Evolutionary conservation across 2,797 vertebrate species (phyloP).

Genomic region (Atherinosoma microstoma): DNA sequence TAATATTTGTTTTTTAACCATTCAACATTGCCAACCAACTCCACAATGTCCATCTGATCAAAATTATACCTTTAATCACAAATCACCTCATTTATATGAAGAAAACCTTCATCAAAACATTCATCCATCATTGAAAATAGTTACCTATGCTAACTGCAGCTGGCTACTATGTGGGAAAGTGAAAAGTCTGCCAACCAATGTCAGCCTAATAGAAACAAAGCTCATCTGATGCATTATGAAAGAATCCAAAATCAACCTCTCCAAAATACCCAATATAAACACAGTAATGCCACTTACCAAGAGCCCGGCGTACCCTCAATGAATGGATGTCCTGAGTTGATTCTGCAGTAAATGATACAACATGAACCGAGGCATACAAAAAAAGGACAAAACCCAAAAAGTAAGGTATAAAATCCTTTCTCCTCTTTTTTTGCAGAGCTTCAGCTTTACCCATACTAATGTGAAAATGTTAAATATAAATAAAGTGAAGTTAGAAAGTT

Average conservation of each 20-base stretch:
- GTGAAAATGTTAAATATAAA: constrained; percentile 8
- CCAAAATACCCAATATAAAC: not conserved
- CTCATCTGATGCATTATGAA: not conserved
- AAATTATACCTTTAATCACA: not conserved
- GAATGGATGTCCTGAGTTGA: constrained; percentile 35
- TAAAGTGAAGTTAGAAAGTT: constrained; percentile 5
- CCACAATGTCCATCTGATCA: not conserved
- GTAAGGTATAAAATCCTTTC: constrained; percentile 78
- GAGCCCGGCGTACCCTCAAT: constrained; percentile 74
- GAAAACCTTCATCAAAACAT: not conserved
- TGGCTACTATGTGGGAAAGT: not conserved
- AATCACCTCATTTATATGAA: not conserved
- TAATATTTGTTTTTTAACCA: not conserved
- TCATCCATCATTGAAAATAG: not conserved
- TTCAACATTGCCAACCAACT: not conserved
- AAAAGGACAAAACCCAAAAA: constrained; percentile 78
- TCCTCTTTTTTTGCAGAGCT: constrained; percentile 66
- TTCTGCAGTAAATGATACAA: constrained; percentile 70
- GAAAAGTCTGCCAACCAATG: not conserved
- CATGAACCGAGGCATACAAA: constrained; percentile 75
- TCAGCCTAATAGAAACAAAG: not conserved
- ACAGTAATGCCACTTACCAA: constrained; percentile 70
- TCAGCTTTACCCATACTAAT: constrained; percentile 54
- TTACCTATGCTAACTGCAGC: not conserved
- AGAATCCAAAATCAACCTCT: not conserved